phyloP scores from a whole-genome alignment of 2,888 invertebrate genomes.

The Amphipyra tragopoginis region DNA sequence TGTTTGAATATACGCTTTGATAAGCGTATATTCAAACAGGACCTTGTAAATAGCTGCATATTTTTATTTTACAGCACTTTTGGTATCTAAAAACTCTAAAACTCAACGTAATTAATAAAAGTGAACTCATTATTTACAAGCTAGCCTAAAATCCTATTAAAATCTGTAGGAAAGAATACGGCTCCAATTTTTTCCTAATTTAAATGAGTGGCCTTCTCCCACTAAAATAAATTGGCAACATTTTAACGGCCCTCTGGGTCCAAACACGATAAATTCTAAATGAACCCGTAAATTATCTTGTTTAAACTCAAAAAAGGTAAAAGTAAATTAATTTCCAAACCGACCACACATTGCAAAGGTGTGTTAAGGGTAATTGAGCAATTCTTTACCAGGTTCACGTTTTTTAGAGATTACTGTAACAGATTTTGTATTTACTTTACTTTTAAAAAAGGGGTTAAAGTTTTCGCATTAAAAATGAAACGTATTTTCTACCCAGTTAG shows the following conservation, averaged over 20 bases:
- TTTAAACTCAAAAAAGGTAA: conserved; percentile 76
- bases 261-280: conserved; percentile 75
- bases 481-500: no score
- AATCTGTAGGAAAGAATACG: conserved; percentile 51
- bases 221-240: conserved; percentile 61
- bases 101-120: conserved; percentile 29
- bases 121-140: conserved; percentile 38
- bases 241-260: conserved; percentile 60
- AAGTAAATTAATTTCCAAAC: conserved; percentile 73
- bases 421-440: conserved; percentile 23
- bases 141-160: conserved; percentile 44
- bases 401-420: conserved; percentile 47
- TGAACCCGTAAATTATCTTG: conserved; percentile 77
- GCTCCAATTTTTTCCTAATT: conserved; percentile 52
- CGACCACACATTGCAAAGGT: conserved; percentile 70
- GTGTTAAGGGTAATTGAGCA: conserved; percentile 70
- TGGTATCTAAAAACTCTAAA: not conserved
- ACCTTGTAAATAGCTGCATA: no score
- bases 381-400: conserved; percentile 65
- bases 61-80: no score
- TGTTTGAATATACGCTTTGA: no score
- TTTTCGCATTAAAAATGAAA: no score
- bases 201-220: conserved; percentile 47
- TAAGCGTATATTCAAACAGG: no score
- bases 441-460: conserved; percentile 10